Evolutionary conservation across 23 tunicate species (phyloP).

Genomic region (Halocynthia aurantium): DNA sequence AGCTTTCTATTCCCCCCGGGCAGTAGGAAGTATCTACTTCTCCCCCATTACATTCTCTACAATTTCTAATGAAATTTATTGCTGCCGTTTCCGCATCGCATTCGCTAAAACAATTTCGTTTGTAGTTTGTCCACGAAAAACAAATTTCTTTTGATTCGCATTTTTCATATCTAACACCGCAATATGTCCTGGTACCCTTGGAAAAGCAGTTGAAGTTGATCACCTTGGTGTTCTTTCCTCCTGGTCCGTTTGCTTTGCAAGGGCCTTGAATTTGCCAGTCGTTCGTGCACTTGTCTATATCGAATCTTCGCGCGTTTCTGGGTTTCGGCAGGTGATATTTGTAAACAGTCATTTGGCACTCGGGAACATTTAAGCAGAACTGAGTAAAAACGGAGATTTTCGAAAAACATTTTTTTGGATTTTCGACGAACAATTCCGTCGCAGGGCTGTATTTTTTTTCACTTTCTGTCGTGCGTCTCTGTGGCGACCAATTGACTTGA

Average conservation of each 20-base stretch:
- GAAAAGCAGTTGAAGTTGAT: background rate
- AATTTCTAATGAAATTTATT: conserved; percentile 3
- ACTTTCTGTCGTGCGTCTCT: conserved; percentile 6
- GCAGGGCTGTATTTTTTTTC: background rate
- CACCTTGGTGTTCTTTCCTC: conserved; percentile 1
- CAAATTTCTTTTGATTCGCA: conserved; percentile 1
- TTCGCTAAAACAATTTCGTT: conserved; percentile 8
- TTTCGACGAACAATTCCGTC: background rate
- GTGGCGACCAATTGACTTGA: background rate
- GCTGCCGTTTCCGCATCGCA: conserved; percentile 11
- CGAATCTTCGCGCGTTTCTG: background rate
- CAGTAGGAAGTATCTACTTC: background rate
- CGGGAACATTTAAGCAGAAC: background rate
- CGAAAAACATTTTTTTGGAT: conserved; percentile 1
- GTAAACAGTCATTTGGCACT: background rate
- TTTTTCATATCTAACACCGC: background rate
- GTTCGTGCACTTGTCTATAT: background rate
- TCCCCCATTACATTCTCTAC: conserved; percentile 2
- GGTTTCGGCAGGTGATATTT: conserved; percentile 6
- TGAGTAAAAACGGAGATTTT: conserved; percentile 1
- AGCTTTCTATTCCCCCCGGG: background rate
- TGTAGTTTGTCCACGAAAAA: conserved; percentile 13
- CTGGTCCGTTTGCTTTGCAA: conserved; percentile 20
- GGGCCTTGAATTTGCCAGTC: background rate
- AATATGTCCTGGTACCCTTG: conserved; percentile 2